A percentile compares a stretch with the other conserved stretches of the same genome.
phyloP scores from a whole-genome alignment of 2,888 invertebrate genomes.

The Apodemia duryi region DNA sequence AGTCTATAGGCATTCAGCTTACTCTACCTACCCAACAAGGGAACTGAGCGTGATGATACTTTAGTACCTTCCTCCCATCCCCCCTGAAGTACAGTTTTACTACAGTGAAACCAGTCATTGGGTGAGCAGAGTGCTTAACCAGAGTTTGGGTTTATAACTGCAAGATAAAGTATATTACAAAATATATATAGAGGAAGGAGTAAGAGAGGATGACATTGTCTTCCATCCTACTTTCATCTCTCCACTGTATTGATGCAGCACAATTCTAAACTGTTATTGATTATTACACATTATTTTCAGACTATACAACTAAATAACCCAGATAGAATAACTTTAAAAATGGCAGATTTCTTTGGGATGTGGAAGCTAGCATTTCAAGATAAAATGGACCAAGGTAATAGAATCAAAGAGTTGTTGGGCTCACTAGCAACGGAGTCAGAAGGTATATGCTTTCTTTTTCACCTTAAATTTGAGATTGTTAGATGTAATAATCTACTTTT shows the following conservation, averaged over 20 bases:
- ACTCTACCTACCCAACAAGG: too few species aligned
- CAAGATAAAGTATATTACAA: too few species aligned
- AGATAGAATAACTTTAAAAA: conserved; percentile 59
- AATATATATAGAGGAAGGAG: too few species aligned
- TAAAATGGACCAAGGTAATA: conserved; percentile 75
- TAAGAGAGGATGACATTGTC: too few species aligned
- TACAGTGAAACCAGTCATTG: too few species aligned
- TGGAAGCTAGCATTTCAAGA: conserved; percentile 79
- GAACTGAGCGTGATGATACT: too few species aligned
- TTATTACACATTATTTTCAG: conserved; percentile 41
- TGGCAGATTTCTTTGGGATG: conserved; percentile 79
- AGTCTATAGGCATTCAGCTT: too few species aligned
- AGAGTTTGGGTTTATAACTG: too few species aligned
- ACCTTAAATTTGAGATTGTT: not conserved
- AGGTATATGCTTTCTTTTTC: conserved; percentile 39
- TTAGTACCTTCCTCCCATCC: too few species aligned
- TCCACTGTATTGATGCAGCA: not conserved
- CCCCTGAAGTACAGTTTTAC: too few species aligned
- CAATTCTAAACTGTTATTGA: not conserved
- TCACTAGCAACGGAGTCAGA: conserved; percentile 74
- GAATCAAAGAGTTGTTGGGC: conserved; percentile 73
- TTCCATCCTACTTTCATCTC: too few species aligned
- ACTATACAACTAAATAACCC: conserved; percentile 55
- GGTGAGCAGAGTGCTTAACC: too few species aligned
- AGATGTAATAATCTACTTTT: not conserved